These are phyloP conservation scores for Drosophila meridionalis DNA, from an alignment of 2,888 invertebrate species.

Conservation along the genomic window DNA sequence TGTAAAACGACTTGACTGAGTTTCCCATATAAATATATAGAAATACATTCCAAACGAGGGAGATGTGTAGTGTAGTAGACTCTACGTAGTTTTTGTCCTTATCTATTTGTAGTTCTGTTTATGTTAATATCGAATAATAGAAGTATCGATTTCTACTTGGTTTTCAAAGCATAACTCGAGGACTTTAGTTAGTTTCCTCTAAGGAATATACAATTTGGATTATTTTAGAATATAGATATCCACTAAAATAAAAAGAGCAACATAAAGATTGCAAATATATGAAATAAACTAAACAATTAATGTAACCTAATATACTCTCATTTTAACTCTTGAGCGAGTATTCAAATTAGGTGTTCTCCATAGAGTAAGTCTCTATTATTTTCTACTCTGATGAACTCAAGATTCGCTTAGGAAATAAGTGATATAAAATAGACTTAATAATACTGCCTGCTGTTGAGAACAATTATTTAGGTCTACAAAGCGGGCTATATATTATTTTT, in stretches of 20 bases:
- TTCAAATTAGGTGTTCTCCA: not conserved
- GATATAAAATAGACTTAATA: not conserved
- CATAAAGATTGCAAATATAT: not conserved
- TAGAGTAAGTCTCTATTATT: not conserved
- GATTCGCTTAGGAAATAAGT: not conserved
- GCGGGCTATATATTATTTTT: not conserved
- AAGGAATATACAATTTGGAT: not conserved
- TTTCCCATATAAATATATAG: too few relatives aligned
- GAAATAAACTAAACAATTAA: not conserved
- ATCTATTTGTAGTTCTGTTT: too few relatives aligned
- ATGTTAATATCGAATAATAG: not conserved
- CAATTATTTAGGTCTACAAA: slow-evolving; percentile 1
- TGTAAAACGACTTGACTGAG: too few relatives aligned
- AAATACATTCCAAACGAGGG: too few relatives aligned
- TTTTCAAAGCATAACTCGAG: not conserved
- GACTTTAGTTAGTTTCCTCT: not conserved
- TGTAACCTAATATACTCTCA: not conserved
- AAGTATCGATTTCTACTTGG: not conserved
- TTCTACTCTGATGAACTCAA: slow-evolving; percentile 7
- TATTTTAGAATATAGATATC: not conserved
- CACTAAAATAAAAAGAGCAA: not conserved
- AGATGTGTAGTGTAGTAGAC: too few relatives aligned
- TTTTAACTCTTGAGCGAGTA: not conserved
- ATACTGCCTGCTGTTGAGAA: not conserved
- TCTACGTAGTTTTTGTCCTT: too few relatives aligned